phyloP scores from a whole-genome alignment of 2,888 invertebrate genomes.

The Pyrrhia umbra region DNA sequence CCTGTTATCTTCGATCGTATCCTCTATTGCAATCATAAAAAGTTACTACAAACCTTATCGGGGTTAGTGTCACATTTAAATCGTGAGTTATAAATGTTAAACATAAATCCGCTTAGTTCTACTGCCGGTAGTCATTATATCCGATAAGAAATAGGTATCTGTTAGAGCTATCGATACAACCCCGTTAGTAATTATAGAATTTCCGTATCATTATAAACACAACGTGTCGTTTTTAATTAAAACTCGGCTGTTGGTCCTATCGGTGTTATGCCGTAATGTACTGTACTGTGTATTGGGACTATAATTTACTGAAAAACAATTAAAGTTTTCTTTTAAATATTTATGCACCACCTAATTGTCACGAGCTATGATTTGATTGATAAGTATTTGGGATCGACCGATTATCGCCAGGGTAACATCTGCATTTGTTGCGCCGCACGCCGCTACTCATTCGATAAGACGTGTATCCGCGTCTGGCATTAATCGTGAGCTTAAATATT shows the following conservation, averaged over 20 bases:
- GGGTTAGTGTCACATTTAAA: conserved; percentile 22
- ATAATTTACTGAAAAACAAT: too few species aligned
- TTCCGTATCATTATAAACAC: too few species aligned
- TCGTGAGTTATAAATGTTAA: conserved; percentile 42
- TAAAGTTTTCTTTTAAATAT: too few species aligned
- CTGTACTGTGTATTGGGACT: too few species aligned
- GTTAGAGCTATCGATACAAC: too few species aligned
- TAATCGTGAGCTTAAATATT: conserved; percentile 90
- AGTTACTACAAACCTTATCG: conserved; percentile 51
- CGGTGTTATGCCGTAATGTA: too few species aligned
- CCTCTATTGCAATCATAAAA: conserved; percentile 12
- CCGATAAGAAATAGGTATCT: conserved; percentile 89
- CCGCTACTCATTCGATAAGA: conserved; percentile 78
- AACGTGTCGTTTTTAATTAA: too few species aligned
- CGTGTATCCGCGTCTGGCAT: conserved; percentile 81
- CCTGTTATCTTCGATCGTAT: conserved; percentile 17
- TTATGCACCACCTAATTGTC: neutral
- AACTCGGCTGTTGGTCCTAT: too few species aligned
- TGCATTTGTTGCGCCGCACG: conserved; percentile 67
- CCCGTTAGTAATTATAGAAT: too few species aligned
- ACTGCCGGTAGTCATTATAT: conserved; percentile 74
- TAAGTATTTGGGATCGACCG: conserved; percentile 57
- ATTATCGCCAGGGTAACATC: conserved; percentile 72
- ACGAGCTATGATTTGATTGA: conserved; percentile 15
- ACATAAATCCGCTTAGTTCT: conserved; percentile 24